Evolutionary conservation across 2,113 vertebrate species (phyloP), one percentile per base, ranked within the genome.

Genomic region (Lutjanus erythropterus): DNA sequence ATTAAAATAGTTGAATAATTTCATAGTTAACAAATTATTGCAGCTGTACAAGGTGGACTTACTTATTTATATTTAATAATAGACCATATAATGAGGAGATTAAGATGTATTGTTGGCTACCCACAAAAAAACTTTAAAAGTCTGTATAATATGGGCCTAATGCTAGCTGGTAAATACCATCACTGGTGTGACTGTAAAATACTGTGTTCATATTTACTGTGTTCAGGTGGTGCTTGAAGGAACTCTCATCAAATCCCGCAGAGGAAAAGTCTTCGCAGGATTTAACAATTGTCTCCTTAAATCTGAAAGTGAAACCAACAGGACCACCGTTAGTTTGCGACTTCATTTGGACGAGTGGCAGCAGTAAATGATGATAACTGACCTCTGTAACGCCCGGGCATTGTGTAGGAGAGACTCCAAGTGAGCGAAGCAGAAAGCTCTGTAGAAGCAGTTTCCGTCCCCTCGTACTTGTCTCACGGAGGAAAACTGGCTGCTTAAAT

Each of bases 381-480:
- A 96, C 96, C 92, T 94, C 83, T 95, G 87, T 56, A 96, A 37
- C 74, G 92, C 93, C 31, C 94, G 90, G 81, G 75, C 60, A 61
- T 92, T 93, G 25, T 93, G 92, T 16, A 95, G 84, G 37, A 95
- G 68, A 3, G 93, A 94, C 61, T 97, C 96, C 87, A 97, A 44
- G 78, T 95, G 94, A 27, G 94, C 88, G 41, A 95, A 97, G 84
- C 93, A 95, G 77, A 96, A 42, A 15, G 95, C 96, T 88, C 96
- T 94, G 91, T 97, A 97, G 91, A 97, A 96, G 78, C 96, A 97
- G 86, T 97, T 97, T 1, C 96, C 96, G 50, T 97, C 96, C 7
- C 96, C 96, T 39, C 92, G 88, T 41, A 96, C 95, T 88, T 93
- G 95, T 47, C 96, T 95, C 73, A 96, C 93, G 0, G 86, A 93